Conservation (phyloP, 2,113 vertebrate species). For the Lepisosteus oculatus region DNA sequence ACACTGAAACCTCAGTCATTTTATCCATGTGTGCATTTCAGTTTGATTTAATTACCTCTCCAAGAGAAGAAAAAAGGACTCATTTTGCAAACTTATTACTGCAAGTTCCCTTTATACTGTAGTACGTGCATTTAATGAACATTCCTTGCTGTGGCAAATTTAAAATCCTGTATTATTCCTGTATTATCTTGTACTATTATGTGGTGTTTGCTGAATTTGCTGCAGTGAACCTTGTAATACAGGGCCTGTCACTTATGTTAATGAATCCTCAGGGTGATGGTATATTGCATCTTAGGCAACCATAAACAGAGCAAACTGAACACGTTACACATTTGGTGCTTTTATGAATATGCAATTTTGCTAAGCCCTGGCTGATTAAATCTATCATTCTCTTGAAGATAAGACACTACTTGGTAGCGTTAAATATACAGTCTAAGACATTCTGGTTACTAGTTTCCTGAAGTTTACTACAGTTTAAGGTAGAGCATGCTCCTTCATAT, state of each 20-base stretch:
- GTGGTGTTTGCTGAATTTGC: too few species aligned
- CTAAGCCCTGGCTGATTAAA: conserved; percentile 62
- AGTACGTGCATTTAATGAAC: too few species aligned
- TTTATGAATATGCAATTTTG: conserved; percentile 64
- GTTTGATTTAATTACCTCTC: too few species aligned
- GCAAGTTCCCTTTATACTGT: too few species aligned
- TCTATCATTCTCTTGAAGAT: conserved; percentile 58
- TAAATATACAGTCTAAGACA: conserved; percentile 53
- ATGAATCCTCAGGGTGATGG: conserved; percentile 80
- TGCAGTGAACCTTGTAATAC: too few species aligned
- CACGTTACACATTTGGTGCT: conserved; percentile 79
- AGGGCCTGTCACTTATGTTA: conserved; percentile 49
- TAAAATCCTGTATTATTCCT: too few species aligned
- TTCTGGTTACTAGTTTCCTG: conserved; percentile 66
- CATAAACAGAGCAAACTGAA: conserved; percentile 92
- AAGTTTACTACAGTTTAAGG: conserved; percentile 56
- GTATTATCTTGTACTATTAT: too few species aligned
- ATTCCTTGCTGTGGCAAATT: too few species aligned
- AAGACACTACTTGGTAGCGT: conserved; percentile 42
- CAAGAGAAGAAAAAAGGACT: too few species aligned
- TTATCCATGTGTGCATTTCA: too few species aligned
- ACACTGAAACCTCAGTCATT: too few species aligned
- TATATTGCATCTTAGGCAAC: conserved; percentile 83
- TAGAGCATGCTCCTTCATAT: conserved; percentile 55
- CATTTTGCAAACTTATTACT: too few species aligned